phyloP scores from a whole-genome alignment of 1,140 invertebrate genomes.

The Sinonovacula constricta region DNA sequence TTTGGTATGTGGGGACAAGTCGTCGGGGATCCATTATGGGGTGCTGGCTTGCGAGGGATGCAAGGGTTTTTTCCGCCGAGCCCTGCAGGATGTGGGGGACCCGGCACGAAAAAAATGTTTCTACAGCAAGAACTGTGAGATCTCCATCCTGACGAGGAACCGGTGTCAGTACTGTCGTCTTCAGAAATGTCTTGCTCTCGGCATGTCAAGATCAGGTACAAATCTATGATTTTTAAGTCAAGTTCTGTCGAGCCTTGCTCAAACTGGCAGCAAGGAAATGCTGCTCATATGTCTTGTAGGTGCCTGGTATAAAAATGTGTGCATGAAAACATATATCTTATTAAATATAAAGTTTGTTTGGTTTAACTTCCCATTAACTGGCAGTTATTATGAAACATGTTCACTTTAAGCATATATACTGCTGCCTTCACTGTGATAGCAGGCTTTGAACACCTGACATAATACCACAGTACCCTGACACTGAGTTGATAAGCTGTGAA shows the following conservation, averaged over 20 bases:
- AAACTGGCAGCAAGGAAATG: too few species aligned
- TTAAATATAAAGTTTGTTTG: not conserved
- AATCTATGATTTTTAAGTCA: too few species aligned
- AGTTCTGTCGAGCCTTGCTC: too few species aligned
- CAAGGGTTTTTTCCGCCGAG: constrained; percentile 78
- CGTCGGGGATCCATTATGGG: constrained; percentile 81
- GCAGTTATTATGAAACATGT: too few species aligned
- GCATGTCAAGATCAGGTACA: constrained; percentile 99
- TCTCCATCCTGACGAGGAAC: constrained; percentile 84
- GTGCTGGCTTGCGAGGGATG: constrained; percentile 81
- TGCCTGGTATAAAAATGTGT: not conserved
- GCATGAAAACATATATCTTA: not conserved
- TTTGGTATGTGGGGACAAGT: constrained; percentile 81
- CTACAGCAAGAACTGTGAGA: constrained; percentile 77
- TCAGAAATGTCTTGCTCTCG: constrained; percentile 98
- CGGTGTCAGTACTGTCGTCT: constrained; percentile 99
- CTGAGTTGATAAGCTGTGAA: too few species aligned
- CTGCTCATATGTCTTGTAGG: too few species aligned
- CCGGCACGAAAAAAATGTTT: constrained; percentile 76
- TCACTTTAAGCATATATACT: too few species aligned
- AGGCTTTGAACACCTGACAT: too few species aligned
- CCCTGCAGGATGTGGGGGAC: constrained; percentile 76
- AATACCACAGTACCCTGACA: too few species aligned
- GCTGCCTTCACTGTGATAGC: too few species aligned
- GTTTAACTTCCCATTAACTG: too few species aligned